These are phyloP conservation scores for Boloria euphrosyne DNA, from an alignment of 2,888 invertebrate species.

Conservation along the genomic window DNA sequence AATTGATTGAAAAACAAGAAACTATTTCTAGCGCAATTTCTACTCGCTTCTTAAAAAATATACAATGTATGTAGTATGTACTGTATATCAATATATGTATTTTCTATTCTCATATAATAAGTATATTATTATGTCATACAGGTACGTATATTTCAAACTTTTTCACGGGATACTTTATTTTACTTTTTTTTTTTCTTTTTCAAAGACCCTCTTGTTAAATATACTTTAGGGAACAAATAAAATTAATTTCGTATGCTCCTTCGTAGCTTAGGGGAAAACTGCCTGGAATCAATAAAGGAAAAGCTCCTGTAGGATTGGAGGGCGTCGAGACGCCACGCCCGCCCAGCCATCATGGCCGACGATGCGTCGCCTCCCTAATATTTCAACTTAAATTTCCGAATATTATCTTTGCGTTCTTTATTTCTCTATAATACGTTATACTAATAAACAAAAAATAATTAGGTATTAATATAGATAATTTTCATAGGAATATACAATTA, in stretches of 20 bases:
- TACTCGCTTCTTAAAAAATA: too few relatives aligned
- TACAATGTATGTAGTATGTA: too few relatives aligned
- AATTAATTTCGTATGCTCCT: constrained; percentile 24
- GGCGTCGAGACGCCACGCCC: constrained; percentile 62
- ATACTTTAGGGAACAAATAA: background rate
- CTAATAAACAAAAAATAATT: too few relatives aligned
- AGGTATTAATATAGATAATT: too few relatives aligned
- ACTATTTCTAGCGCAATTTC: background rate
- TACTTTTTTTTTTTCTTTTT: background rate
- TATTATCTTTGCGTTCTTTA: background rate
- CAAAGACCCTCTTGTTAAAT: constrained; percentile 6
- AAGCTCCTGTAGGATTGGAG: constrained; percentile 61
- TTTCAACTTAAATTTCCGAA: background rate
- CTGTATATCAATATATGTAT: too few relatives aligned
- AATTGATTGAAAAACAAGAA: constrained; percentile 24
- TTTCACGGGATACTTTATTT: background rate
- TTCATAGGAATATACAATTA: too few relatives aligned
- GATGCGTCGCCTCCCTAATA: constrained; percentile 24
- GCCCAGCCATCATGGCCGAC: constrained; percentile 70
- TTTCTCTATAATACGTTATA: too few relatives aligned
- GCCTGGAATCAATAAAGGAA: constrained; percentile 69
- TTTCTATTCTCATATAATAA: too few relatives aligned
- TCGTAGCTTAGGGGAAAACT: constrained; percentile 51
- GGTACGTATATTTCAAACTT: background rate
- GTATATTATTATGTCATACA: too few relatives aligned